Percentiles rank a stretch among this genome's conserved stretches.
phyloP scores from a whole-genome alignment of 2,888 invertebrate species.

The Galerucella pusilla region DNA sequence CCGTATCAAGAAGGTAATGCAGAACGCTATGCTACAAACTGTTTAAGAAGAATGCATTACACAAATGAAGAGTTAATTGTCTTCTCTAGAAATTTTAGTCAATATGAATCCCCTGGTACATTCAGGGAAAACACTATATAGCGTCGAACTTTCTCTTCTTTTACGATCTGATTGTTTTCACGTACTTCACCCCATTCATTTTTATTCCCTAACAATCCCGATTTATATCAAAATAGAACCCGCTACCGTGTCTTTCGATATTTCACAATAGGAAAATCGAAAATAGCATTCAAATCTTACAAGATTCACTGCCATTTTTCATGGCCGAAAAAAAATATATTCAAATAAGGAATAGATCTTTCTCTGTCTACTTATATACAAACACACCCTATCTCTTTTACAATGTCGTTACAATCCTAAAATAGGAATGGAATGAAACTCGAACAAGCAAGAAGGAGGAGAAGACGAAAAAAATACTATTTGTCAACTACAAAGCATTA shows the following conservation, averaged over 20 bases:
- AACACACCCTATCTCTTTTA: background rate
- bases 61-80: too few relatives aligned
- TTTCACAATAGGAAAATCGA: background rate
- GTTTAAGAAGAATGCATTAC: too few relatives aligned
- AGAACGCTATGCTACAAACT: too few relatives aligned
- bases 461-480: slow-evolving; percentile 9
- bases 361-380: background rate
- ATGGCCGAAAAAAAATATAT: background rate
- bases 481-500: slow-evolving; percentile 26
- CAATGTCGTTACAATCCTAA: slow-evolving; percentile 8
- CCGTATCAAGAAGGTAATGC: too few relatives aligned
- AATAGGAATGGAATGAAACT: slow-evolving; percentile 9
- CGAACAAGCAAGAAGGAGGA: slow-evolving; percentile 1
- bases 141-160: background rate
- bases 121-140: background rate
- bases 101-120: background rate
- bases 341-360: slow-evolving; percentile 2
- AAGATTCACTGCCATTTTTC: background rate
- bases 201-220: background rate
- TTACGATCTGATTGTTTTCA: background rate
- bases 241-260: background rate
- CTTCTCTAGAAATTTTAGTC: too few relatives aligned
- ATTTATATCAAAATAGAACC: background rate
- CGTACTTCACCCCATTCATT: background rate
- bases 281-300: background rate